Percentiles rank a stretch among this genome's conserved stretches.
Conservation (phyloP, 2,113 vertebrate genomes). For the Nothocercus nigrocapillus region DNA sequence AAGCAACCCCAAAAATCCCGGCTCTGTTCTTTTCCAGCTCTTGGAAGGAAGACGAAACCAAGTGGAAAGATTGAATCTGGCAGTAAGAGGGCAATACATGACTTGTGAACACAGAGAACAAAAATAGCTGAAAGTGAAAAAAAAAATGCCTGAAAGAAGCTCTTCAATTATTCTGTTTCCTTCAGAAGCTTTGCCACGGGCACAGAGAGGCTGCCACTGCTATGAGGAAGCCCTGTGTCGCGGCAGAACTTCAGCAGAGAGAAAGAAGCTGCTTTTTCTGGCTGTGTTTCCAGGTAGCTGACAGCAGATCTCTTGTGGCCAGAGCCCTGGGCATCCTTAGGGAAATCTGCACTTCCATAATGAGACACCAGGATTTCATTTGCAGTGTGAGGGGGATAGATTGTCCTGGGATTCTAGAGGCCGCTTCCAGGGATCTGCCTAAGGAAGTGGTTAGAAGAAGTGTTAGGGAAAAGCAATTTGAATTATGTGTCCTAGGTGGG, state of each 20-base stretch:
- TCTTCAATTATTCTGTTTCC: slow-evolving; percentile 9
- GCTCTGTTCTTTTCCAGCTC: background rate
- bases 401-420: background rate
- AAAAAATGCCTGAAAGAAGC: background rate
- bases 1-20: background rate
- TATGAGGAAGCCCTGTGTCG: background rate
- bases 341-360: background rate
- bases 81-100: background rate
- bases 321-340: background rate
- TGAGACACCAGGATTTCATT: background rate
- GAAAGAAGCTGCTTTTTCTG: background rate
- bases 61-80: slow-evolving; percentile 45
- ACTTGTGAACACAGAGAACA: background rate
- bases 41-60: background rate
- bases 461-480: background rate
- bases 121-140: slow-evolving; percentile 43
- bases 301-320: background rate
- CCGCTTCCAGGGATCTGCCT: background rate
- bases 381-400: background rate
- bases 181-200: slow-evolving; percentile 2
- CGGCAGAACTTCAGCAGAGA: background rate
- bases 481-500: background rate
- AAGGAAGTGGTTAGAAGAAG: background rate
- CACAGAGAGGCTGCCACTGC: background rate
- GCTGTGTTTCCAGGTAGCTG: background rate